Evolutionary conservation across 2,113 vertebrate species (phyloP).

Genomic region (Myotis lucifugus): DNA sequence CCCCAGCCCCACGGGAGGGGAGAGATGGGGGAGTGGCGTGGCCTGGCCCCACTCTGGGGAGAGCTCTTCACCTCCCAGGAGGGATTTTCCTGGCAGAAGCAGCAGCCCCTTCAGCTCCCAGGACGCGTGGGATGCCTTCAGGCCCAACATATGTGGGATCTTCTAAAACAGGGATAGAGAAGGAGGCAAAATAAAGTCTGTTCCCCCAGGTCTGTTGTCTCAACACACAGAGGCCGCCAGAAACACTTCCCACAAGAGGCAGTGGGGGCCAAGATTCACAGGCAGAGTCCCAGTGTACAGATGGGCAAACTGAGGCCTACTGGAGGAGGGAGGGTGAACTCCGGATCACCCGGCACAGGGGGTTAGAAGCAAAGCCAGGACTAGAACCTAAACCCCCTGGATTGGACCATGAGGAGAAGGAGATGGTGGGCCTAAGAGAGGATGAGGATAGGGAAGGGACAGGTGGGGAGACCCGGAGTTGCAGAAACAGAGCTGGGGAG

Average conservation of each 20-base stretch:
- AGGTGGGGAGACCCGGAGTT: accelerated
- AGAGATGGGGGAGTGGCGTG: not conserved
- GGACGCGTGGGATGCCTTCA: conserved; percentile 76
- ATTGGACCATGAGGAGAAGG: not conserved
- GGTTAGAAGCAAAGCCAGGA: not conserved
- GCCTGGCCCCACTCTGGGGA: not conserved
- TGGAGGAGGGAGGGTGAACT: not conserved
- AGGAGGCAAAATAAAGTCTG: conserved; percentile 79
- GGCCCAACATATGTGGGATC: conserved; percentile 80
- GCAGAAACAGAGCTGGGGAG: not conserved
- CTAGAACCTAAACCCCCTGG: not conserved
- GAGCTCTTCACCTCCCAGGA: conserved; percentile 3
- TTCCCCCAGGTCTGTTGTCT: conserved; percentile 79
- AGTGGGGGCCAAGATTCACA: not conserved
- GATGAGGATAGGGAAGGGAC: not conserved
- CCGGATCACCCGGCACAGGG: not conserved
- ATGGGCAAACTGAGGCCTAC: conserved; percentile 46
- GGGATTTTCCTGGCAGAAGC: conserved; percentile 63
- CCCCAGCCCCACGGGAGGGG: not conserved
- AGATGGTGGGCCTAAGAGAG: not conserved
- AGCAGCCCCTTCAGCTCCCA: conserved; percentile 63
- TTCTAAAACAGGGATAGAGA: conserved; percentile 78
- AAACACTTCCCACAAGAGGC: conserved; percentile 41
- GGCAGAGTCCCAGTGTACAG: conserved; percentile 28
- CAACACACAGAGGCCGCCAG: conserved; percentile 72